Evolutionary conservation across 1,140 invertebrate species (phyloP).

Genomic region (Dolichoris vasculosae): DNA sequence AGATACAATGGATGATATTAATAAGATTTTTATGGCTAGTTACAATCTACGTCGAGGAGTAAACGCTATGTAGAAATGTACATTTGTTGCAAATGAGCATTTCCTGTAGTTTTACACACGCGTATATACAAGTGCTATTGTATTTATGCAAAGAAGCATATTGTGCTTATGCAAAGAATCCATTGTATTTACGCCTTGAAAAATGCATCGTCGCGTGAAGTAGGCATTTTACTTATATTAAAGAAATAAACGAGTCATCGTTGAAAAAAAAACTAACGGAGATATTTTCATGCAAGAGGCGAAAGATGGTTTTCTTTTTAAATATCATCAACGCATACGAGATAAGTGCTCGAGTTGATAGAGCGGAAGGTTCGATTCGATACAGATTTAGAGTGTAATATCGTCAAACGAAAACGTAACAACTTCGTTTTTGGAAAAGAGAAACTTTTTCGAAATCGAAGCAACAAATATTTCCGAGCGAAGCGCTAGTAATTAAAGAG

Average conservation of each 20-base stretch:
- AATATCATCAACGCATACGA: too few species aligned
- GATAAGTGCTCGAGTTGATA: too few species aligned
- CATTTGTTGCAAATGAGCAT: conserved; percentile 33
- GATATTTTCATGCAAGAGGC: neutral
- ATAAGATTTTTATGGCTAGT: conserved; percentile 40
- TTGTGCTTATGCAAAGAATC: conserved; percentile 59
- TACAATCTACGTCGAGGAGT: neutral
- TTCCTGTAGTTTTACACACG: conserved; percentile 17
- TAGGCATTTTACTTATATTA: conserved; percentile 55
- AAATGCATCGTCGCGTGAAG: conserved; percentile 55
- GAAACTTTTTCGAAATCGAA: too few species aligned
- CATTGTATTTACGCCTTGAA: conserved; percentile 57
- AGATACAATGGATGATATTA: conserved; percentile 1
- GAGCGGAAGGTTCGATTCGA: too few species aligned
- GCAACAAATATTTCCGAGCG: neutral
- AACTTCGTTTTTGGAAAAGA: too few species aligned
- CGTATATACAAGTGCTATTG: neutral
- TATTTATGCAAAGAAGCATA: conserved; percentile 56
- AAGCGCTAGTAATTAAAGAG: conserved; percentile 41
- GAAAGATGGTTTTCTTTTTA: neutral
- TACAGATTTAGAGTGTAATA: neutral
- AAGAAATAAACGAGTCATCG: conserved; percentile 12
- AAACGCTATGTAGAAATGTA: conserved; percentile 15
- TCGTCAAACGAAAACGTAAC: neutral
- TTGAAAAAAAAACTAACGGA: neutral